Evolutionary conservation across 2,113 vertebrate genomes (phyloP).

Genomic region (Prunella himalayana): DNA sequence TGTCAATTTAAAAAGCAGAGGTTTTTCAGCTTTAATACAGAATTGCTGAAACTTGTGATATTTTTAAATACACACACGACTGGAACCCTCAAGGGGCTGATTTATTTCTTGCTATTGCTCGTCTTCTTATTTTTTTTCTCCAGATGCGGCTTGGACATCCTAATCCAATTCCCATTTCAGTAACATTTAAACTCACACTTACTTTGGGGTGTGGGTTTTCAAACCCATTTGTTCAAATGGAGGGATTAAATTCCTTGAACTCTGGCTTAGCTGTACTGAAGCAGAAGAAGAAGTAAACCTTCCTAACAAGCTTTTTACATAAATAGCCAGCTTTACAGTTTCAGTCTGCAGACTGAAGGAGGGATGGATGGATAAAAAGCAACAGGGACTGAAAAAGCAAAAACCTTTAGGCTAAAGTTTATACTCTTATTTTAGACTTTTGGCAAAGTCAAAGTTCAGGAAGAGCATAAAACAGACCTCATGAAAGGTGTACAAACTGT

Average conservation of each 20-base stretch:
- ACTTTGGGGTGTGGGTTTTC: not conserved
- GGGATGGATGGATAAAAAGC: not conserved
- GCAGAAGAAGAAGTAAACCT: not conserved
- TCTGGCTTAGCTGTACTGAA: not conserved
- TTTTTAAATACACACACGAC: not conserved
- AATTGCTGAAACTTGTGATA: not conserved
- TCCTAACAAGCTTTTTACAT: not conserved
- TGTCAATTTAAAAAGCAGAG: not conserved
- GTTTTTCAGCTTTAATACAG: not conserved
- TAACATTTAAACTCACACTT: not conserved
- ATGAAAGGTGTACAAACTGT: constrained; percentile 11
- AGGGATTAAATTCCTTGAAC: not conserved
- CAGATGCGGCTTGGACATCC: not conserved
- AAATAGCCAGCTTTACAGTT: not conserved
- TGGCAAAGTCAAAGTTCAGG: not conserved
- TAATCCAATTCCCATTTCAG: not conserved
- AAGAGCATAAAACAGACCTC: not conserved
- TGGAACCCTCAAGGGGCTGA: not conserved
- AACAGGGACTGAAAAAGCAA: not conserved
- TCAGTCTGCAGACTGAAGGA: not conserved
- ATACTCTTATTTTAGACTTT: not conserved
- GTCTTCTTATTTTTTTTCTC: not conserved
- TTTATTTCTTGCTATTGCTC: not conserved
- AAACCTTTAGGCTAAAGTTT: not conserved
- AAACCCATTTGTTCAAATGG: not conserved